Evolutionary conservation across 2,888 invertebrate species (phyloP).

Genomic region (Candidula unifasciata): DNA sequence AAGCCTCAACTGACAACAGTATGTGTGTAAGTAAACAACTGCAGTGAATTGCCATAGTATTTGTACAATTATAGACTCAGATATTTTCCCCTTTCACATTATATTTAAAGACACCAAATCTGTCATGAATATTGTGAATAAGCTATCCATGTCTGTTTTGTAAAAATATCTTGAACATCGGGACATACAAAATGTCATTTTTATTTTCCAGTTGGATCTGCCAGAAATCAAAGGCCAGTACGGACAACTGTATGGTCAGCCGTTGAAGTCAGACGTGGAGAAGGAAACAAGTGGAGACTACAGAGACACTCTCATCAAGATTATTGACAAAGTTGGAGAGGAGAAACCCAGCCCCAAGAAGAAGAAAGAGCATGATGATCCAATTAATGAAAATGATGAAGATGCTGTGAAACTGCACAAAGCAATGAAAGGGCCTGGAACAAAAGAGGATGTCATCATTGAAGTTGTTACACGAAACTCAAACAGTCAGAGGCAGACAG

Average conservation of each 20-base stretch:
- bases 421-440: slow-evolving; percentile 68
- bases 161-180: background rate
- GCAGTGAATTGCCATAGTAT: too few relatives aligned
- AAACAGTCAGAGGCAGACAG: slow-evolving; percentile 70
- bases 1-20: too few relatives aligned
- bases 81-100: too few relatives aligned
- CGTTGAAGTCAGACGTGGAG: slow-evolving; percentile 72
- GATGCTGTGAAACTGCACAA: slow-evolving; percentile 67
- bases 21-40: too few relatives aligned
- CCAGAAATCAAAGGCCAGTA: slow-evolving; percentile 76
- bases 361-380: slow-evolving; percentile 10
- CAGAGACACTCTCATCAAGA: slow-evolving; percentile 70
- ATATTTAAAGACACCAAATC: background rate
- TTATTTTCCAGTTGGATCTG: slow-evolving; percentile 76
- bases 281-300: slow-evolving; percentile 77
- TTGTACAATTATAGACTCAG: too few relatives aligned
- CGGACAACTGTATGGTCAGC: slow-evolving; percentile 72
- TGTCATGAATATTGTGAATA: background rate
- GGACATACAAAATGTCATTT: background rate
- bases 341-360: slow-evolving; percentile 28
- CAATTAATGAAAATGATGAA: slow-evolving; percentile 55
- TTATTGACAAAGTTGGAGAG: slow-evolving; percentile 60
- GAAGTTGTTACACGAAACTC: slow-evolving; percentile 66
- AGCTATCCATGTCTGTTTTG: background rate
- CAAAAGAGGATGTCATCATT: slow-evolving; percentile 67